Base-by-base conservation (phyloP, 2,113 vertebrate genomes). In the Hydrochoerus hydrochaeris region DNA sequence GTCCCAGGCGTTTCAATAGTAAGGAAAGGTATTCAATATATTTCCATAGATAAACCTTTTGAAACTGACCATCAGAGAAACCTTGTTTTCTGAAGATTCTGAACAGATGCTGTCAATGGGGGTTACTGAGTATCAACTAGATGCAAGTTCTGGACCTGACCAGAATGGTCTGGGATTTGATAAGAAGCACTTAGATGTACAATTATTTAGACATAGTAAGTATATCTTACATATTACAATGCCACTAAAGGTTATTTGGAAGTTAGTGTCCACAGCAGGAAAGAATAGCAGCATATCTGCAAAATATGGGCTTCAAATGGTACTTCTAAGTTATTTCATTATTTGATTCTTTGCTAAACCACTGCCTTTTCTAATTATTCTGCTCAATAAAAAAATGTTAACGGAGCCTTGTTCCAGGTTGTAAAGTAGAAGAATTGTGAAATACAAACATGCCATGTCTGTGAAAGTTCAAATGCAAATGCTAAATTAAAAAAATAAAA, bases 351-450 rank as follows among this genome's bases (percentile, higher is more conserved):
- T 94, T 96, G 49, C 14, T 78, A 96, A 96, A 80, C 5, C 71
- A 96, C 12, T 77, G 54, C 32, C 35, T 95, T 96, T 93, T 93
- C 86, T 91, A 89, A 92, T 69, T 85, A 91, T 95, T 93, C n/a
- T 93, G 62, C 83, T 96, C 41, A 94, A 60, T 84, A 69, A 73
- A 69, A 69, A 82, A 85, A 90, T 73, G 78, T 87, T 93, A 90
- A 54, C 88, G 28, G 57, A 89, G 54, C 75, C 67, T 91, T 49
- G 38, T 35, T 93, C 24, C 84, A 87, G 89, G 89, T 95, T 96
- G 95, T 90, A 93, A 93, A 92, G 85, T 38, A 86, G 35, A 90
- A 94, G 62, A 84, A 38, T 67, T 94, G 62, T 96, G 82, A 97
- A 83, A 80, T 49, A 69, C 41, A 95, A 96, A 90, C 28, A 92